These are phyloP conservation scores for Isurus oxyrinchus DNA, from an alignment of 2,113 vertebrate species.

Conservation along the genomic window DNA sequence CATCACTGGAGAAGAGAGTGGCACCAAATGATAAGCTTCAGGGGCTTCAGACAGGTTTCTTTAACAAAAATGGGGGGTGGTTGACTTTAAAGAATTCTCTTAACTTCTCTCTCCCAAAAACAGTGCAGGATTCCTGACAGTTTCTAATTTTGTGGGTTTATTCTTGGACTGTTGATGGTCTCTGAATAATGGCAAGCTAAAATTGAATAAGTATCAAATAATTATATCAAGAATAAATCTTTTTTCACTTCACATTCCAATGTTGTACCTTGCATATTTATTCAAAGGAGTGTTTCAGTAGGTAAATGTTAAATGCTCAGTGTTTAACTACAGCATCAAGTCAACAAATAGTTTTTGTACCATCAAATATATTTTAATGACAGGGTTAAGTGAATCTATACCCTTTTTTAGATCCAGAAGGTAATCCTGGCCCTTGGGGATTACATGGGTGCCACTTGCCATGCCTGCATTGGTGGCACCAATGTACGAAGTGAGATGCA, in stretches of 20 bases:
- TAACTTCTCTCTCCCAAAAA: neutral
- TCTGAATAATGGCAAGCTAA: neutral
- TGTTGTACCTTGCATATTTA: neutral
- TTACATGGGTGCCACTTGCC: conserved; percentile 82
- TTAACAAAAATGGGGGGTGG: neutral
- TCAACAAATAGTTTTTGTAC: neutral
- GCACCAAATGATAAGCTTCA: neutral
- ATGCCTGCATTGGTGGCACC: conserved; percentile 79
- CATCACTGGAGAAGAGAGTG: neutral
- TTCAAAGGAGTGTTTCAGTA: neutral
- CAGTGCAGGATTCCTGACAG: neutral
- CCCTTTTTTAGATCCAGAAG: conserved; percentile 67
- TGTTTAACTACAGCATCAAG: neutral
- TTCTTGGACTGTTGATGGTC: neutral
- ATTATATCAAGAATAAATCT: neutral
- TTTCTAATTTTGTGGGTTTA: neutral
- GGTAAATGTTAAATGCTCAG: neutral
- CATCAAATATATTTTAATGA: neutral
- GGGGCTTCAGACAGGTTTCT: neutral
- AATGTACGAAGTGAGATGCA: conserved; percentile 84
- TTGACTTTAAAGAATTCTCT: neutral
- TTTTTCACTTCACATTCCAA: neutral
- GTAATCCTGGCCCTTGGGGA: conserved; percentile 80
- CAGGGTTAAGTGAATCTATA: neutral
- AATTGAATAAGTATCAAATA: neutral